Evolutionary conservation across 2,888 invertebrate species (phyloP).

Genomic region (Eledona agricola): DNA sequence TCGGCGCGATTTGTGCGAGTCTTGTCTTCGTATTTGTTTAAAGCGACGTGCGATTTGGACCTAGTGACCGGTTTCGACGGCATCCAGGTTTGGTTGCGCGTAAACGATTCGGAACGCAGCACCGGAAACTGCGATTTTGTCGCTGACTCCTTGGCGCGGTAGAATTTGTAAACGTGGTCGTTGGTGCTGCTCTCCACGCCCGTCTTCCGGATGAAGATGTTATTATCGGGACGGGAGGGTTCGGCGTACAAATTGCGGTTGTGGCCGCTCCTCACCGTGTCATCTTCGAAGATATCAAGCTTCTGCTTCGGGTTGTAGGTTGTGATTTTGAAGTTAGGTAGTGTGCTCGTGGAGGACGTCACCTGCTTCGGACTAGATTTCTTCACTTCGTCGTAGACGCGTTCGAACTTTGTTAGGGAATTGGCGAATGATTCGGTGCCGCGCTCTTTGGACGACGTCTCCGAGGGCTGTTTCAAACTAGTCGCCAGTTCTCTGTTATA

Average conservation of each 20-base stretch:
- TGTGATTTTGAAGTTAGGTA: constrained; percentile 62
- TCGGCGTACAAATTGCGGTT: constrained; percentile 43
- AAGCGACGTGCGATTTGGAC: constrained; percentile 62
- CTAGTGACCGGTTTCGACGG: constrained; percentile 59
- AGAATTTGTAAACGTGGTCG: constrained; percentile 52
- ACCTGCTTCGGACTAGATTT: constrained; percentile 43
- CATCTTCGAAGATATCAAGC: constrained; percentile 62
- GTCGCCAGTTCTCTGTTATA: constrained; percentile 61
- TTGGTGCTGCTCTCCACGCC: too few species aligned
- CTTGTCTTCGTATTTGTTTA: constrained; percentile 54
- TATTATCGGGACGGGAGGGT: constrained; percentile 9
- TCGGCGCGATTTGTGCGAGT: constrained; percentile 14
- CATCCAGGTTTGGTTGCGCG: constrained; percentile 51
- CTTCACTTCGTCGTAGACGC: constrained; percentile 45
- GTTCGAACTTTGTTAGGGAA: constrained; percentile 45
- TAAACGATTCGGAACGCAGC: constrained; percentile 58
- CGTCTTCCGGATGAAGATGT: constrained; percentile 45
- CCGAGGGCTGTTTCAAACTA: constrained; percentile 57
- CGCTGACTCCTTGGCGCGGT: constrained; percentile 48
- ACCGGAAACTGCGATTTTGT: constrained; percentile 18
- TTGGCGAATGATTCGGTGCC: constrained; percentile 45
- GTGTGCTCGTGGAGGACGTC: constrained; percentile 41
- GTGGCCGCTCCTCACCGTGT: constrained; percentile 58
- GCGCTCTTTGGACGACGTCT: constrained; percentile 9
- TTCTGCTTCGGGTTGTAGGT: constrained; percentile 60